Percentiles rank a stretch among this genome's conserved stretches.
phyloP scores from a whole-genome alignment of 2,113 vertebrate genomes.

The Lathamus discolor region DNA sequence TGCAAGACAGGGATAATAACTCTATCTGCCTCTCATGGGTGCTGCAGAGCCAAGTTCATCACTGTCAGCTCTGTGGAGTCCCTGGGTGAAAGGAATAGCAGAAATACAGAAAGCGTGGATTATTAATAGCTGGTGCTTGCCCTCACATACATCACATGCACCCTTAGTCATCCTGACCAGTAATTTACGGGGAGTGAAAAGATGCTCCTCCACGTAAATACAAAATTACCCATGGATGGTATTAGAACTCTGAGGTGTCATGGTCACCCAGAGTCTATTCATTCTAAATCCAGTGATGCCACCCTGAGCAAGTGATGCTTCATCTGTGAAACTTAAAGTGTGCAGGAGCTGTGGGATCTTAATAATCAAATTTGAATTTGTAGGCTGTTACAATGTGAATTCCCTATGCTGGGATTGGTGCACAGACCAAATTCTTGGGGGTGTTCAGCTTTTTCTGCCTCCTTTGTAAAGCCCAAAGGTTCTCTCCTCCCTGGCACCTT shows the following conservation, averaged over 20 bases:
- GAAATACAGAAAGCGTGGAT: conserved; percentile 28
- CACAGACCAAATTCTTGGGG: background rate
- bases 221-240: background rate
- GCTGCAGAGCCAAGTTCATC: background rate
- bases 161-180: conserved; percentile 18
- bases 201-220: conserved; percentile 1
- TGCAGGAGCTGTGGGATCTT: background rate
- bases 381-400: background rate
- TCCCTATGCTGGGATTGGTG: background rate
- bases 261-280: background rate
- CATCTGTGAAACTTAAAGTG: background rate
- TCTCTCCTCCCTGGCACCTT: background rate
- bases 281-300: background rate
- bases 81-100: conserved; percentile 34
- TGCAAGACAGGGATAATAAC: conserved; percentile 3
- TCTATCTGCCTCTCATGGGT: conserved; percentile 3
- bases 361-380: background rate
- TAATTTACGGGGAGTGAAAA: conserved; percentile 31
- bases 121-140: conserved; percentile 54
- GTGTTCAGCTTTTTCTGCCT: background rate
- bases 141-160: conserved; percentile 31
- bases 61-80: conserved; percentile 36
- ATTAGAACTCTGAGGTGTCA: background rate
- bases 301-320: background rate
- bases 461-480: background rate